These are phyloP conservation scores for Cartodere bifasciata DNA, from an alignment of 2,888 invertebrate genomes.

Conservation along the genomic window DNA sequence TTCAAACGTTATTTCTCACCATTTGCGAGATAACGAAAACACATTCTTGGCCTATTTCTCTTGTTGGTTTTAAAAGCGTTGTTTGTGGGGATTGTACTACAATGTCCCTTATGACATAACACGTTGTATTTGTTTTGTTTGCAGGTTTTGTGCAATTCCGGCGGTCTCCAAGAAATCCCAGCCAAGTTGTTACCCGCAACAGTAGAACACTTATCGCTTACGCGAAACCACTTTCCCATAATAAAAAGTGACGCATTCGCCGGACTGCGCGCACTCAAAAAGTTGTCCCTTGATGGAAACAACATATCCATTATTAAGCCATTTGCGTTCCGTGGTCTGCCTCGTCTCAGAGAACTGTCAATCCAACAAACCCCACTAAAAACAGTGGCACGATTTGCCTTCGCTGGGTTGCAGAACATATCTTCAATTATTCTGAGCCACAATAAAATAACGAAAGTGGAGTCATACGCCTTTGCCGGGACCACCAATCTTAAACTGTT, in stretches of 20 bases:
- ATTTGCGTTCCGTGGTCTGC: slow-evolving; percentile 75
- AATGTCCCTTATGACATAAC: not conserved
- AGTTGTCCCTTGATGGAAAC: slow-evolving; percentile 77
- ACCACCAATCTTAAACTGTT: slow-evolving; percentile 73
- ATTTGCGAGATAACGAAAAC: too few relatives aligned
- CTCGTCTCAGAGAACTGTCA: slow-evolving; percentile 63
- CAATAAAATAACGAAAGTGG: slow-evolving; percentile 42
- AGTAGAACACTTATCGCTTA: slow-evolving; percentile 74
- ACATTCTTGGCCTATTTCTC: slow-evolving; percentile 3
- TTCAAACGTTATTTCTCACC: too few relatives aligned
- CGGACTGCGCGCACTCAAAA: slow-evolving; percentile 65
- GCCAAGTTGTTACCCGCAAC: slow-evolving; percentile 58
- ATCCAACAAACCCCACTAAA: slow-evolving; percentile 78
- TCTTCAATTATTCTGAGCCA: slow-evolving; percentile 48
- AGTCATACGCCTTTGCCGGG: slow-evolving; percentile 73
- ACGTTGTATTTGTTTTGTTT: slow-evolving; percentile 20
- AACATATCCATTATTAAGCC: slow-evolving; percentile 72
- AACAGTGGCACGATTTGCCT: slow-evolving; percentile 70
- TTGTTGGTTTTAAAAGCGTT: slow-evolving; percentile 1
- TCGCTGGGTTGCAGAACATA: slow-evolving; percentile 75
- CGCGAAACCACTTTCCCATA: slow-evolving; percentile 71
- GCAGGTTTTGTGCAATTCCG: slow-evolving; percentile 82
- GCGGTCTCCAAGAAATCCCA: slow-evolving; percentile 68
- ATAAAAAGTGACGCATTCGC: slow-evolving; percentile 74
- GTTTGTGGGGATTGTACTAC: too few relatives aligned